Base-by-base conservation (phyloP, 2,797 vertebrate genomes). In the Pyrocephalus nanus region DNA sequence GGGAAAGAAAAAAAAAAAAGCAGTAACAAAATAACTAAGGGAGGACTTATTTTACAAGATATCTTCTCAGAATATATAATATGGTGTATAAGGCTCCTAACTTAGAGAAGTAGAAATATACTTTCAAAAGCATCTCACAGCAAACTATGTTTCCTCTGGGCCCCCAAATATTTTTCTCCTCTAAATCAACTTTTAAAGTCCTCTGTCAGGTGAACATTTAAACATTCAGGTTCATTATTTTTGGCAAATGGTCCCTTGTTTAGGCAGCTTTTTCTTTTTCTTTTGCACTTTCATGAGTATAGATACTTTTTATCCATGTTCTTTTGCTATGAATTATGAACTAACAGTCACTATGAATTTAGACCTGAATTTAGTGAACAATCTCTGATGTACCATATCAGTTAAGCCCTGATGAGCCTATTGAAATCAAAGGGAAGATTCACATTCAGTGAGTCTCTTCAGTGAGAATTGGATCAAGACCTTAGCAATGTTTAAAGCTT, bases 391-490 rank as follows among this genome's bases (percentile, higher is more conserved):
- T 48, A 64, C 19, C 0, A 0, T 60, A 58, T n/a, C 57, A 50
- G 23, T 61, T 67, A 90, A 82, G 36, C 9, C 11, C n/a, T 29
- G 15, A 77, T 91, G 26, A 86, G 15, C 10, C 20, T 27, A n/a
- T n/a, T 77, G 64, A 87, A 92, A 94, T 82, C 43, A 77, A 36
- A 4, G 4, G 25, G 42, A 74, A 78, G 17, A 47, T 65, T 80
- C 72, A 57, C 15, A 50, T 71, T 83, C 69, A 38, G 6, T 2
- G 8, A 62, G 8, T 43, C 42, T 47, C 62, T 40, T 69, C 42
- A 65, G 6, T 25, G 27, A 80, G 75, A 94, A 84, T 2, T 51
- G n/a, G 38, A 84, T 88, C 70, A 81, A 88, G 93, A 84, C 42
- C 30, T 84, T 15, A 81, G 20, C 38, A 30, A 32, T 19, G 34